Base-by-base conservation (phyloP, 1,140 invertebrate species). In the Lordiphosa collinella region DNA sequence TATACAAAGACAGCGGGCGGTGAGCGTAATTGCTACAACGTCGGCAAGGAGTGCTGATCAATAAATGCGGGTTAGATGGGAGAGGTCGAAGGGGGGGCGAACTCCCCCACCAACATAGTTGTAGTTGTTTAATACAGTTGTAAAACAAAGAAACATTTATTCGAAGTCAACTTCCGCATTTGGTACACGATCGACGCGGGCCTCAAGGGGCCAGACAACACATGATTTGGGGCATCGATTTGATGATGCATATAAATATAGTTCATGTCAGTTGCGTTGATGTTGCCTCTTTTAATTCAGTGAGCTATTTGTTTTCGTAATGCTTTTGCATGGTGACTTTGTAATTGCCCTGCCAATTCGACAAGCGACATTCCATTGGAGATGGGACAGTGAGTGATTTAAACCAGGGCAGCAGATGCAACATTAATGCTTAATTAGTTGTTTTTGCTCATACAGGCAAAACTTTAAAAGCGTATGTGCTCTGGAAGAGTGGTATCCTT, bases 101-200 rank as follows among this genome's bases (percentile, higher is more conserved):
- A 32, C 32, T 14, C 46, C 46, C 46, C 31, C 41, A 44, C 29
- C 41, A 22, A 44, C 31, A 32, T 11, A 13, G n/a, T 13, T n/a
- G 59, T 43, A 46, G 53, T 52, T 61, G 47, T 58, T 58, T 84
- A 84, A 84, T 84, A 78, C 78, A 84, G 78, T 84, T 84, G 78
- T 84, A 69, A 66, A 75, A 76, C 78, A 78, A 84, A 76, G 73
- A 53, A 58, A 76, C 25, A 70, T 43, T 58, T 48, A 57, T 52
- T 63, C 57, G 9, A 13, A 4, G 34, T 52, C 18, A 32, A 82
- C 79, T 84, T 85, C 78, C 78, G 78, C 78, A 84, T 82, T 67
- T 41, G 32, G 12, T 29, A 11, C 44, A 52, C 64, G 34, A 56
- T 36, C 51, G 32, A 41, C 38, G 8, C 12, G 25, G 14, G 44